Base-by-base conservation (phyloP, 2,888 invertebrate genomes). In the Thyatira batis region DNA sequence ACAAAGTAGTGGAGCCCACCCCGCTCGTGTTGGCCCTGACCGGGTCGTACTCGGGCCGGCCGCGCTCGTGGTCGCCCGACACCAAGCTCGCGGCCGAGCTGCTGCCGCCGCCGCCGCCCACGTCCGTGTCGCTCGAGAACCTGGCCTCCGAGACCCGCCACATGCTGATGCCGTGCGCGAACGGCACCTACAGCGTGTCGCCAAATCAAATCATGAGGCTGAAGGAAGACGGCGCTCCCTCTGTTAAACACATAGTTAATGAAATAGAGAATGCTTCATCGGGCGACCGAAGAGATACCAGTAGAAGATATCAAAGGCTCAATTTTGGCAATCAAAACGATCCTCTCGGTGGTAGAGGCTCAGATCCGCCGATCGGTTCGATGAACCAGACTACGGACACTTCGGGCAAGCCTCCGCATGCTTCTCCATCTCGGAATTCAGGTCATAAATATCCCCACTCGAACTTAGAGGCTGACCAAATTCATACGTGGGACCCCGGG, bases 141-240 rank as follows among this genome's bases (percentile, higher is more conserved):
- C 87, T 95, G 28, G 92, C 93, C 59, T 93, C 93, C 60, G 93
- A 94, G 75, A 94, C 95, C n/a, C 92, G 95, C 46, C 96, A 97
- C 82, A 95, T 96, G 80, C 92, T 97, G 62, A 95, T 97, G 94
- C 96, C 97, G 1, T 97, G 96, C 80, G 96, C 95, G 71, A 96
- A 96, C 83, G 97, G 97, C 33, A 95, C 95, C 66, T 97, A 97
- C 86, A 97, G 97, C 82, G 97, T 97, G 25, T 97, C 97, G 46
- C 97, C 97, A 71, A 97, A 97, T 85, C 96, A 97, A 92, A 97
- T 97, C 72, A 95, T 97, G 60, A 95, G 97, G 71, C 92, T 97
- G 64, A 95, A 96, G 65, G 94, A 94, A 64, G 93, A 94, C 60
- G 93, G 92, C 52, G 89, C 92, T 48, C 91, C 93, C 21, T 94